A percentile compares a stretch with the other conserved stretches of the same genome.
These are phyloP conservation scores for Menidia beryllina DNA, from an alignment of 2,113 vertebrate genomes.

Conservation along the genomic window DNA sequence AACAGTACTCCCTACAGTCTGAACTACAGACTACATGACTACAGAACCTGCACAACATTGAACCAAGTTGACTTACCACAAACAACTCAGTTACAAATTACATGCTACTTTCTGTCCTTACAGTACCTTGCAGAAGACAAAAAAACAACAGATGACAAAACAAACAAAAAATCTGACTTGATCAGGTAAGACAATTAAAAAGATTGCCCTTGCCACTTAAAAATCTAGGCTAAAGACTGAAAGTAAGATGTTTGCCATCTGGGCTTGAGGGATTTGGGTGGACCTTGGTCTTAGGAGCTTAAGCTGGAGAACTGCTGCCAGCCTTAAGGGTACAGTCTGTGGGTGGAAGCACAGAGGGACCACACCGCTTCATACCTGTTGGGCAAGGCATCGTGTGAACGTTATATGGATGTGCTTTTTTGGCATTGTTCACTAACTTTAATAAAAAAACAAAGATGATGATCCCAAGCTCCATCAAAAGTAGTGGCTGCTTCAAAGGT, in stretches of 20 bases:
- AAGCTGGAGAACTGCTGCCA: slow-evolving; percentile 45
- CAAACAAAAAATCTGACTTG: not conserved
- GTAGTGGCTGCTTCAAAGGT: no score
- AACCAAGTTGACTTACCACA: not conserved
- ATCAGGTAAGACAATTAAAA: slow-evolving; percentile 21
- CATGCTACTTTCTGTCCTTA: not conserved
- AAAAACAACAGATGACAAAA: not conserved
- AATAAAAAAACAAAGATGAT: no score
- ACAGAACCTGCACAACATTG: no score
- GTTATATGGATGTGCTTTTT: no score
- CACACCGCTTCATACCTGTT: slow-evolving; percentile 4
- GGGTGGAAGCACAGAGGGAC: slow-evolving; percentile 24
- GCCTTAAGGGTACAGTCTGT: slow-evolving; percentile 44
- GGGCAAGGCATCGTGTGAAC: no score
- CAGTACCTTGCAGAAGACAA: not conserved
- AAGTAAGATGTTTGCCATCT: slow-evolving; percentile 57
- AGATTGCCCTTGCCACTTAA: not conserved
- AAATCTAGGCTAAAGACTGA: slow-evolving; percentile 36
- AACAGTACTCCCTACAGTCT: slow-evolving; percentile 18
- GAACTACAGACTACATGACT: not conserved
- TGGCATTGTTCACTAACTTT: no score
- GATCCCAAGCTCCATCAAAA: no score
- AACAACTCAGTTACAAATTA: not conserved
- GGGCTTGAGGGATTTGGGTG: slow-evolving; percentile 57
- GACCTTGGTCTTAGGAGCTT: slow-evolving; percentile 58